Conservation (phyloP, 1,140 invertebrate species). For the Drosophila tani region DNA sequence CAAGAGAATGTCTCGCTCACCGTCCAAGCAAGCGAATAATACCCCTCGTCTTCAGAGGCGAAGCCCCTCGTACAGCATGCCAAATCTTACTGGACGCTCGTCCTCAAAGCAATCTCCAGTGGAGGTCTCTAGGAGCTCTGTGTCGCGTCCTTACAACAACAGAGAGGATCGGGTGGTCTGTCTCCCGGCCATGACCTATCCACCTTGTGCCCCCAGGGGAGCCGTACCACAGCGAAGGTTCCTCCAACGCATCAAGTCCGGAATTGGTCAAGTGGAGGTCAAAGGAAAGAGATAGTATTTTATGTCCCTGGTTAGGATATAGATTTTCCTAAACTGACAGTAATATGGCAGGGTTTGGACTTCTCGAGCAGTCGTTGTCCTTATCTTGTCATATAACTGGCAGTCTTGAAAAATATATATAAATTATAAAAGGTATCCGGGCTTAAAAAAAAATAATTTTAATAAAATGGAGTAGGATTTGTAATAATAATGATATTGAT, state of each 20-base stretch:
- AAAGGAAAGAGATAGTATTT: constrained; percentile 4
- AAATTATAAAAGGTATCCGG: neutral
- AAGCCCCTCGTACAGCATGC: constrained; percentile 47
- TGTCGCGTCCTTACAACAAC: neutral
- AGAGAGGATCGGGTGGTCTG: neutral
- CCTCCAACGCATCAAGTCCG: neutral
- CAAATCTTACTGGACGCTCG: constrained; percentile 30
- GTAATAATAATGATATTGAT: neutral
- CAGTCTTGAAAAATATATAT: neutral
- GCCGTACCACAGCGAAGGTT: neutral
- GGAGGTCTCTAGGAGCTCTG: neutral
- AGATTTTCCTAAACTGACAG: constrained; percentile 14
- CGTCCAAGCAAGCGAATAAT: neutral
- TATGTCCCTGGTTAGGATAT: neutral
- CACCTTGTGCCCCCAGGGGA: neutral
- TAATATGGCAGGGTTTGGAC: constrained; percentile 3
- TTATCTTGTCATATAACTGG: constrained; percentile 20
- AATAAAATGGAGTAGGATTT: neutral
- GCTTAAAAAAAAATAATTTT: neutral
- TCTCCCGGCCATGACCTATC: constrained; percentile 24
- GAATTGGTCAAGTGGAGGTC: neutral
- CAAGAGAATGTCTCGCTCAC: neutral
- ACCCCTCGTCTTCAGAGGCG: neutral
- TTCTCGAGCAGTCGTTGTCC: neutral
- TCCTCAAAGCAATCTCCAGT: no score